Evolutionary conservation across 1,140 invertebrate genomes (phyloP).

Genomic region (Drosophila tristis): DNA sequence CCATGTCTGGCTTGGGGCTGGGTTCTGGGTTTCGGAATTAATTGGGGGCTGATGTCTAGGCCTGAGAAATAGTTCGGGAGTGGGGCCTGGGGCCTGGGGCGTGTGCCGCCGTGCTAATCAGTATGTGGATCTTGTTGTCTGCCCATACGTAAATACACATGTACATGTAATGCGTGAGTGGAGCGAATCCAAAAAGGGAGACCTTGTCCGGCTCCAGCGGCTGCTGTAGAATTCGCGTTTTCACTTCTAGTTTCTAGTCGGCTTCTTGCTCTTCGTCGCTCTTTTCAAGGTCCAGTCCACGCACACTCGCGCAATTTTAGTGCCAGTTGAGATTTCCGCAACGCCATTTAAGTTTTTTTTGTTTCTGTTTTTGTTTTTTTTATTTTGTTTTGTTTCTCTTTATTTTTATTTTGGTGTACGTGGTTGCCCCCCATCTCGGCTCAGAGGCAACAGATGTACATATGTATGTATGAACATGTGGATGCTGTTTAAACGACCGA

Average conservation of each 20-base stretch:
- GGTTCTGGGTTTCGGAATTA: no score
- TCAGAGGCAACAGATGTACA: slow-evolving; percentile 13
- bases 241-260: slow-evolving; percentile 26
- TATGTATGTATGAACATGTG: slow-evolving; percentile 11
- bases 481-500: neutral
- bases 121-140: slow-evolving; percentile 24
- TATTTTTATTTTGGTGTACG: slow-evolving; percentile 63
- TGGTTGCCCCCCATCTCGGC: slow-evolving; percentile 64
- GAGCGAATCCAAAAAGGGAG: slow-evolving; percentile 6
- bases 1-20: no score
- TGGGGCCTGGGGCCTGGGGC: slow-evolving; percentile 17
- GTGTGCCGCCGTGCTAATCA: slow-evolving; percentile 50
- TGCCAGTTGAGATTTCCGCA: slow-evolving; percentile 70
- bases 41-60: no score
- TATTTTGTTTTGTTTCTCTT: slow-evolving; percentile 26
- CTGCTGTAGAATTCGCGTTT: slow-evolving; percentile 18
- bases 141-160: slow-evolving; percentile 11
- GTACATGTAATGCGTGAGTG: neutral
- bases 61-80: no score
- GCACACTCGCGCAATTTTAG: slow-evolving; percentile 13
- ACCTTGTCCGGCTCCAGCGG: slow-evolving; percentile 23
- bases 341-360: slow-evolving; percentile 59
- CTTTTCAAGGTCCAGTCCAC: slow-evolving; percentile 52
- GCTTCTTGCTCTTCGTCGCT: slow-evolving; percentile 31
- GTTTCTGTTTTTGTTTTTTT: slow-evolving; percentile 20